Base-by-base conservation (phyloP, 2,888 invertebrate genomes). In the Saturnia japonica region DNA sequence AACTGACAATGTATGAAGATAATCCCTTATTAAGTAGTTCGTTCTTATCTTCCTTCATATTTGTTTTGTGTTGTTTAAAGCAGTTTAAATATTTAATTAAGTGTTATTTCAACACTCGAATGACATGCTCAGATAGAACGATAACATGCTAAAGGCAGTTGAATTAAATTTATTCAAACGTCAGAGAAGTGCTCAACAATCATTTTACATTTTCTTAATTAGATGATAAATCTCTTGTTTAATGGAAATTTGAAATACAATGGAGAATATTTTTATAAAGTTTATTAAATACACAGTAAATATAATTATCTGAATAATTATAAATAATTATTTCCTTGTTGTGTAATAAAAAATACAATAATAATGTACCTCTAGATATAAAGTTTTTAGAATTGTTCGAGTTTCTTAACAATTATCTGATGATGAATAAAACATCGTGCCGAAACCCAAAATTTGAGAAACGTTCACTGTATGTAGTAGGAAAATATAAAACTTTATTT, bases 41-140 rank as follows among this genome's bases (percentile, higher is more conserved):
- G 68, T 71, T 72, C 62, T 72, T 71, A 73, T 72, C 68, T 68
- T 68, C 74, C 68, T 68, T 68, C 74, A 76, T 71, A 74, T 75
- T 77, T 74, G 71, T 69, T 75, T 74, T 71, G 69, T 73, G 72
- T 74, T 73, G 76, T 78, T 76, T 75, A 77, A 75, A 76, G 72
- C 74, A 73, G 75, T 69, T 76, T 76, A 80, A 80, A 80, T 77
- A 80, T 81, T 80, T 78, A 80, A 81, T 80, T 77, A 81, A 69
- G 76, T 75, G 70, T 73, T 79, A 71, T 80, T 75, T 73, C 76
- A 78, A 80, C 78, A 75, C 71, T 51, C 75, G 74, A 80, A 78
- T 75, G 80, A 78, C 80, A 78, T 75, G 69, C 76, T 71, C 70
- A 75, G 76, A 73, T 71, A 75, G 62, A 70, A 62, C 72, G 81